Evolutionary conservation across 1,140 invertebrate species (phyloP).

Genomic region (Ceratosolen solmsi): DNA sequence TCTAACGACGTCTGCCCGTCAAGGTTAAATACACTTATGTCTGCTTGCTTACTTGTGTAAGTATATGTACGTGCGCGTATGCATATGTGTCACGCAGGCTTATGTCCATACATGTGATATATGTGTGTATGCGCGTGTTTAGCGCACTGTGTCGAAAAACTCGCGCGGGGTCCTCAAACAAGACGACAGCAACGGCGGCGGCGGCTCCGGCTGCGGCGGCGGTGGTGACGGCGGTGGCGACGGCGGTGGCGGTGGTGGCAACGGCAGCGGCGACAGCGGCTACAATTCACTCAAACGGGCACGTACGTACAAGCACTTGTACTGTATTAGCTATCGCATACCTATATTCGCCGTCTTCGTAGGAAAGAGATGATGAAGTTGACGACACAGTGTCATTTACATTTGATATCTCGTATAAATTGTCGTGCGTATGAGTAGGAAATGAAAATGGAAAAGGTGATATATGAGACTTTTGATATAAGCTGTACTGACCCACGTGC

Average conservation of each 20-base stretch:
- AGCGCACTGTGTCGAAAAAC: neutral
- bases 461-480: neutral
- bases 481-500: slow-evolving; percentile 8
- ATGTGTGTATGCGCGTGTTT: neutral
- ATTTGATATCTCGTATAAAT: neutral
- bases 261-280: neutral
- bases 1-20: slow-evolving; percentile 41
- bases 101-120: neutral
- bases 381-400: neutral
- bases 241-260: neutral
- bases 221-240: neutral
- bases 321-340: slow-evolving; percentile 22
- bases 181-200: neutral
- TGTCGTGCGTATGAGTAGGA: neutral
- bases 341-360: slow-evolving; percentile 14
- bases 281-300: neutral
- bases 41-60: neutral
- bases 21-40: slow-evolving; percentile 31
- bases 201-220: neutral
- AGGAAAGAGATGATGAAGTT: neutral
- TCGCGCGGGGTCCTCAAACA: neutral
- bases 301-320: neutral
- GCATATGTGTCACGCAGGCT: neutral
- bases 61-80: neutral
- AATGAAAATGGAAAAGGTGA: neutral